Evolutionary conservation across 2,113 vertebrate species (phyloP).

Genomic region (Numida meleagris): DNA sequence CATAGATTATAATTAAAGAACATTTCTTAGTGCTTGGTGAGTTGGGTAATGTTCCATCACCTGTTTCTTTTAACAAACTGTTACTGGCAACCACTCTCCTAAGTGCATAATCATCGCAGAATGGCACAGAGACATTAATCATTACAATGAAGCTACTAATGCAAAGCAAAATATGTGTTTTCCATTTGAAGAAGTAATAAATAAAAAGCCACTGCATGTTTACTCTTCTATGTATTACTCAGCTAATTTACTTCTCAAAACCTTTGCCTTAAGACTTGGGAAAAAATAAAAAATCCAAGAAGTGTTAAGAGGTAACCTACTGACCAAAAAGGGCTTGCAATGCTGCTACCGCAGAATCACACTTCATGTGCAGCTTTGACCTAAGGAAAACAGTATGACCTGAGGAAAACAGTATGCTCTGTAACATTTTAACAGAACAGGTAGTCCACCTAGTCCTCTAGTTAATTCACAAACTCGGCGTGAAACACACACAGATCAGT

Average conservation of each 20-base stretch:
- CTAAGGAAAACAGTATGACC: neutral
- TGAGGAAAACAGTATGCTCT: neutral
- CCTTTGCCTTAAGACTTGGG: neutral
- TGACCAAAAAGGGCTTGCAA: neutral
- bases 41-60: neutral
- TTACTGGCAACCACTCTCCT: neutral
- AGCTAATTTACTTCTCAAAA: neutral
- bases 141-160: neutral
- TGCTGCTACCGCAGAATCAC: neutral
- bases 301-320: neutral
- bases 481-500: neutral
- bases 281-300: neutral
- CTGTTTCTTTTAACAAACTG: neutral
- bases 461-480: neutral
- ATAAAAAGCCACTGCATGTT: neutral
- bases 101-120: slow-evolving; percentile 9
- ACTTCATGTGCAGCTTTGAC: neutral
- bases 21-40: neutral
- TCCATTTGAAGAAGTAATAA: neutral
- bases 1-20: neutral
- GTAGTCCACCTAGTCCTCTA: neutral
- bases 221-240: neutral
- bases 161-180: neutral
- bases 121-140: neutral
- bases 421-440: neutral